Conservation (phyloP, 2,888 invertebrate genomes). For the Sesia apiformis region DNA sequence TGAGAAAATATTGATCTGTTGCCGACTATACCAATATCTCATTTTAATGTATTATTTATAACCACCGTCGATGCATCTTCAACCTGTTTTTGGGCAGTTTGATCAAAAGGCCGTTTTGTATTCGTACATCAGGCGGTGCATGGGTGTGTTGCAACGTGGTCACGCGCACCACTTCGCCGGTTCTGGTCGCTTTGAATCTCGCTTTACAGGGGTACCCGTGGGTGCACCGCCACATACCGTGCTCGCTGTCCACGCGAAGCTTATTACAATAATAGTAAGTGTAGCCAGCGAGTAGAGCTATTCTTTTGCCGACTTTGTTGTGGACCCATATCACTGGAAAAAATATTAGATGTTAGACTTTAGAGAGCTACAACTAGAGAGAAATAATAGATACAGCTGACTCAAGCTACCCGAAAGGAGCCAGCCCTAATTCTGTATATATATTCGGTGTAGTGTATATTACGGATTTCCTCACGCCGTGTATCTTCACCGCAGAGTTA, state of each 20-base stretch:
- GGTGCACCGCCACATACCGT: conserved; percentile 32
- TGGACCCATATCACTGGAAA: conserved; percentile 15
- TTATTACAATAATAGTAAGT: conserved; percentile 14
- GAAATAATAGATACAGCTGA: no score
- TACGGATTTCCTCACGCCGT: no score
- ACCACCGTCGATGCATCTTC: no score
- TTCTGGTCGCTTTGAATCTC: conserved; percentile 25
- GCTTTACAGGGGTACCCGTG: conserved; percentile 34
- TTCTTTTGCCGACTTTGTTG: conserved; percentile 11
- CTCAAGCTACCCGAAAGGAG: no score
- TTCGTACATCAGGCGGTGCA: conserved; percentile 17
- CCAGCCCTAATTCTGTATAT: no score
- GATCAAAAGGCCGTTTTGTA: conserved; percentile 9
- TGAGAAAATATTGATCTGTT: no score
- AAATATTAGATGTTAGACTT: no score
- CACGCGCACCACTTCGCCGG: conserved; percentile 18
- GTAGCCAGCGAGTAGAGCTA: conserved; percentile 18
- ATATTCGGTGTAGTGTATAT: no score
- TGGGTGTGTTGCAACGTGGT: conserved; percentile 24
- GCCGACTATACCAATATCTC: no score
- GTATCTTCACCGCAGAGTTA: no score
- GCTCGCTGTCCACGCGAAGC: conserved; percentile 7
- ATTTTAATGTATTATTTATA: no score
- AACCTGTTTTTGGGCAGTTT: neutral
- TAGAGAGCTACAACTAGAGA: no score